These are phyloP conservation scores for Hystrix cristata DNA, from an alignment of 2,113 vertebrate species.

Conservation along the genomic window DNA sequence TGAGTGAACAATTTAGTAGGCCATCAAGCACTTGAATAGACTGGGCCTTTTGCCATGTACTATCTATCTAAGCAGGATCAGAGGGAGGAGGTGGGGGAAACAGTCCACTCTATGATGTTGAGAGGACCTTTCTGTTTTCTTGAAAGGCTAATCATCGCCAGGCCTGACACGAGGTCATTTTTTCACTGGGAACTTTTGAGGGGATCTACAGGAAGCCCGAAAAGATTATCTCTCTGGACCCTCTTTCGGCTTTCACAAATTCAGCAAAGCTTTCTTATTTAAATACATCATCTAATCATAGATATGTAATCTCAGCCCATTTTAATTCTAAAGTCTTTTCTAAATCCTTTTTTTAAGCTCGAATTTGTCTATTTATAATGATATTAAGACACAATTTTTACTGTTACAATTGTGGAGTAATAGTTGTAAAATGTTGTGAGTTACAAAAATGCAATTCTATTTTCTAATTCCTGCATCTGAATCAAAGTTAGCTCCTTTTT, in stretches of 20 bases:
- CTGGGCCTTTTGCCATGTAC: constrained; percentile 10
- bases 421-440: background rate
- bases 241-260: background rate
- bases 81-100: background rate
- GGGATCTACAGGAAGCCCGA: background rate
- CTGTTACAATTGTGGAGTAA: background rate
- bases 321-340: constrained; percentile 1
- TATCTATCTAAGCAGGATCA: background rate
- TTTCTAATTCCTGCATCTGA: background rate
- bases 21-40: constrained; percentile 42
- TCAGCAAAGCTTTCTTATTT: background rate
- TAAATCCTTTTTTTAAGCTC: background rate
- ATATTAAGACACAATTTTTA: background rate
- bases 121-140: background rate
- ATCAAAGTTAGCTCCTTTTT: background rate
- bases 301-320: background rate
- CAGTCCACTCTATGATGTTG: background rate
- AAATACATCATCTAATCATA: background rate
- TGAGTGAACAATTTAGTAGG: constrained; percentile 51
- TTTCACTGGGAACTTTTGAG: constrained; percentile 18
- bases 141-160: background rate
- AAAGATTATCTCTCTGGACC: background rate
- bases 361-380: background rate
- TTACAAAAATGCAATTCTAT: background rate
- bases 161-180: constrained; percentile 12